These are phyloP conservation scores for Bagarius yarrelli DNA, from an alignment of 2,113 vertebrate genomes.

Conservation along the genomic window DNA sequence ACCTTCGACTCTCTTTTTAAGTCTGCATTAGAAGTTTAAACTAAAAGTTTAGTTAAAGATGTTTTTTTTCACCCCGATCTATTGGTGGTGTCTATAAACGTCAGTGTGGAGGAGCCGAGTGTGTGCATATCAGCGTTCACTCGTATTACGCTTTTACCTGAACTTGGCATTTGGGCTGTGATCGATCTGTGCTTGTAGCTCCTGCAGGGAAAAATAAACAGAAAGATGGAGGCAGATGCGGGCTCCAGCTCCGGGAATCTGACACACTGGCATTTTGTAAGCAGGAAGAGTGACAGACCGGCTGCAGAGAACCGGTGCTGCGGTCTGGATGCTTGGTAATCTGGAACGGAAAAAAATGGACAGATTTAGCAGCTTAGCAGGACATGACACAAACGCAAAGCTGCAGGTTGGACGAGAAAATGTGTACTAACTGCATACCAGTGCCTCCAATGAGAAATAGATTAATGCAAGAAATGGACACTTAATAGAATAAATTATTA, in stretches of 20 bases:
- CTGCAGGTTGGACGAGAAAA: constrained; percentile 5
- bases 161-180: constrained; percentile 23
- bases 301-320: background rate
- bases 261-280: constrained; percentile 21
- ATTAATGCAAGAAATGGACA: too few species aligned
- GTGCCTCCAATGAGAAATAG: too few species aligned
- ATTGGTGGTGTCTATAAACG: background rate
- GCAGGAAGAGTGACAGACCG: background rate
- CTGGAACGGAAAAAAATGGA: background rate
- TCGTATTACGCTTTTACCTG: background rate
- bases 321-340: background rate
- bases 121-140: background rate
- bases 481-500: too few species aligned
- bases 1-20: background rate
- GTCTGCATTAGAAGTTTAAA: background rate
- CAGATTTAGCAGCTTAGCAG: background rate
- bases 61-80: too few species aligned
- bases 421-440: too few species aligned
- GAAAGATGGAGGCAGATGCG: background rate
- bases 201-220: constrained; percentile 28
- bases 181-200: constrained; percentile 8
- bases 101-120: background rate
- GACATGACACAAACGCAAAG: background rate
- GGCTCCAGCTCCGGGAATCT: background rate
- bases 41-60: background rate